Percentiles rank a stretch among this genome's conserved stretches.
phyloP scores from a whole-genome alignment of 1,140 invertebrate species.

The Pantala flavescens region DNA sequence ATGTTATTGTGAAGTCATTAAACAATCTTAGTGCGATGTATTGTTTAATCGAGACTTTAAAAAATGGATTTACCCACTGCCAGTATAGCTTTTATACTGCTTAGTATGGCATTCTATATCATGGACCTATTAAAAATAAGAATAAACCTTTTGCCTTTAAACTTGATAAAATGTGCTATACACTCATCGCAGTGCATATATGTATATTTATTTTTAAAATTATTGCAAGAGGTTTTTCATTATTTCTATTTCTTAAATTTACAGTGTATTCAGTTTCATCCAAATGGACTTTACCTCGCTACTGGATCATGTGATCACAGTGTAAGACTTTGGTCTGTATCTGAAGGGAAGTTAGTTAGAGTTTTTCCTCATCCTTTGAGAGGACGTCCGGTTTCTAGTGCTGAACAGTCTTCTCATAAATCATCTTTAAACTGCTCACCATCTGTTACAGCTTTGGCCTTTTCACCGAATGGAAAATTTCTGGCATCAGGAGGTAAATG shows the following conservation, averaged over 20 bases:
- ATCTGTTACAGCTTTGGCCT: conserved; percentile 39
- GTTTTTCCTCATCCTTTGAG: conserved; percentile 48
- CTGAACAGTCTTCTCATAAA: neutral
- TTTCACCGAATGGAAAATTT: conserved; percentile 58
- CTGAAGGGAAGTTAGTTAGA: conserved; percentile 47
- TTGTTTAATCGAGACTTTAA: no score
- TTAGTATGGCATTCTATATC: no score
- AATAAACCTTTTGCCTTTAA: no score
- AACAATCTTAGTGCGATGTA: no score
- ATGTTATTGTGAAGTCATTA: no score
- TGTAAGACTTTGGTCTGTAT: conserved; percentile 60
- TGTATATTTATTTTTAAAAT: no score
- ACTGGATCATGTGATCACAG: conserved; percentile 67
- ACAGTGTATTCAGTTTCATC: conserved; percentile 68
- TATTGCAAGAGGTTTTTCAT: neutral
- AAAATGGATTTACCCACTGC: no score
- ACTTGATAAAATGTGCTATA: no score
- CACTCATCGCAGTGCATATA: no score
- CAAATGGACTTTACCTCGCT: conserved; percentile 67
- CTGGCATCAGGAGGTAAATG: conserved; percentile 51
- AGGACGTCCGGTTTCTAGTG: conserved; percentile 37
- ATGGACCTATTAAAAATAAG: no score
- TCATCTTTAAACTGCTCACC: neutral
- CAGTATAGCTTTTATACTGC: no score
- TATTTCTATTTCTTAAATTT: conserved; percentile 25